Base-by-base conservation (phyloP, 2,888 invertebrate genomes). In the Siphlonurus alternatus region DNA sequence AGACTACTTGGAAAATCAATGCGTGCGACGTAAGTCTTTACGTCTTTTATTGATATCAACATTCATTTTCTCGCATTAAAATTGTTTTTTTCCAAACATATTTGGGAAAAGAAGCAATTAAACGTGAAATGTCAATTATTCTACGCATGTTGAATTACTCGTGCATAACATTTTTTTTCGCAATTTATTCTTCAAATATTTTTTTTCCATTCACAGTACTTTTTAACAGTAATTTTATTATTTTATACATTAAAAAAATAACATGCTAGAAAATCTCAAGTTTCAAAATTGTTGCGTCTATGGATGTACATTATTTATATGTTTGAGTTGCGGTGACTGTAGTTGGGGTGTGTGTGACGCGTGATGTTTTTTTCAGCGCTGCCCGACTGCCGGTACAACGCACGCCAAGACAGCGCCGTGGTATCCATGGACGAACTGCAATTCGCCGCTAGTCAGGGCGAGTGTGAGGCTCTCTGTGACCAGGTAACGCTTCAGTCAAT, bases 1-100 rank as follows among this genome's bases (percentile, higher is more conserved):
- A 23, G 79, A 80, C 69, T 80, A 80, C 70, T 71, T 79, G 66
- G 80, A 80, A 69, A 80, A 80, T 70, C 80, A 80, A 71, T 80
- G 80, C 68, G 76, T 78, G 23, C 74, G 75, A 67, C 73, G 78
- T 77, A 70, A 73, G 72, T 68, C 25, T 5, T 3, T 1, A 25
- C 59, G 23, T 5, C n/a, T 1, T 22, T 62, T 25, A 18, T 51
- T n/a, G n/a, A n/a, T n/a, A n/a, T n/a, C n/a, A n/a, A n/a, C n/a
- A 3, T 51, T 15, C 10, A 51, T n/a, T 51, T 51, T 51, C 10
- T 15, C n/a, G 53, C 10, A 51, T 51, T 51, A n/a, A 51, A 15
- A 15, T 51, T 51, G 10, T 51, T 51, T n/a, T 15, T 51, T 51
- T n/a, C 53, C 10, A 51, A 15, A 51, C n/a, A 51, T 51, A 15